Conservation (phyloP, 2,888 invertebrate species). For the Drosophila vallismaia region DNA sequence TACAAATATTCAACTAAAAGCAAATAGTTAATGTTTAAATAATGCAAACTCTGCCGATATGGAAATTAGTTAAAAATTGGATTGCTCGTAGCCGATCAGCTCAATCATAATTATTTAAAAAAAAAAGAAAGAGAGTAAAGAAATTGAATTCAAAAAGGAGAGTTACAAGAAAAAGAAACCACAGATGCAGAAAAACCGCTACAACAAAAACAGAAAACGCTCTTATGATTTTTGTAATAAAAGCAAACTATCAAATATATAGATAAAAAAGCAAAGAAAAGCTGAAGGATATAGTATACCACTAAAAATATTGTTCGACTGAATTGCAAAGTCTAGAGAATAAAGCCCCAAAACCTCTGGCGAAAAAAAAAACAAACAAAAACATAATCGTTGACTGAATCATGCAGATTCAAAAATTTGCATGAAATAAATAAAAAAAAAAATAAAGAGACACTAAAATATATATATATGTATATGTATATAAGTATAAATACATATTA, state of each 20-base stretch:
- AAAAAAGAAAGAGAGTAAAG: constrained; percentile 12
- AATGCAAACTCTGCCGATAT: constrained; percentile 9
- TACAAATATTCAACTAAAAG: constrained; percentile 76
- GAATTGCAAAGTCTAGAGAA: constrained; percentile 20
- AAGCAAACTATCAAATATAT: constrained; percentile 25
- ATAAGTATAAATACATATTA: constrained; percentile 22
- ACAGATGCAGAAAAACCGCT: constrained; percentile 7
- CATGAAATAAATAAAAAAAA: constrained; percentile 51
- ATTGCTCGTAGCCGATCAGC: constrained; percentile 28
- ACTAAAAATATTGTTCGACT: constrained; percentile 16
- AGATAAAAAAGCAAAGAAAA: constrained; percentile 5
- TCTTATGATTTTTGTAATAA: constrained; percentile 75
- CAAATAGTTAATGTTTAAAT: constrained; percentile 23
- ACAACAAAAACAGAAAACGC: constrained; percentile 56
- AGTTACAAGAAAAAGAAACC: not conserved
- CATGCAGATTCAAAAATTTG: constrained; percentile 49
- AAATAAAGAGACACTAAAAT: constrained; percentile 39
- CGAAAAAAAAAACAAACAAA: constrained; percentile 20
- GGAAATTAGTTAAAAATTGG: constrained; percentile 15
- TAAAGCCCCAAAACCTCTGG: constrained; percentile 1
- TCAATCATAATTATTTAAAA: constrained; percentile 9
- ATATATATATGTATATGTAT: constrained; percentile 34
- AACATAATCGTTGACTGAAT: constrained; percentile 66
- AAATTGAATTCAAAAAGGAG: constrained; percentile 10
- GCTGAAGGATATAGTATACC: constrained; percentile 25